phyloP scores from a whole-genome alignment of 2,888 invertebrate species.

The Cartodere bifasciata region DNA sequence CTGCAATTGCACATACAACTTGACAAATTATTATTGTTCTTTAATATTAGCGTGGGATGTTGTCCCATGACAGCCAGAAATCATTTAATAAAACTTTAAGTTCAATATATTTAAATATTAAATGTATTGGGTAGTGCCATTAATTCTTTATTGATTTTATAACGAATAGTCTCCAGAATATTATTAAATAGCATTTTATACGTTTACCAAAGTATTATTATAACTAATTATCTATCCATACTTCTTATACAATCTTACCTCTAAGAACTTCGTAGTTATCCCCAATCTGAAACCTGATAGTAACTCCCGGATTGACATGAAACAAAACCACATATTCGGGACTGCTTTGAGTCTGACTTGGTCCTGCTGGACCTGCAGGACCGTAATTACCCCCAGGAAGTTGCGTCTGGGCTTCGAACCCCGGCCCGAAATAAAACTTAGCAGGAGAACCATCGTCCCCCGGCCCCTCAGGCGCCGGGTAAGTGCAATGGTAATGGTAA shows the following conservation, averaged over 20 bases:
- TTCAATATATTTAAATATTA: too few species aligned
- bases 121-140: too few species aligned
- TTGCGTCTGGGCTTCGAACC: conserved; percentile 42
- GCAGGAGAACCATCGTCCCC: conserved; percentile 36
- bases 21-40: too few species aligned
- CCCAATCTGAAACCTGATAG: conserved; percentile 61
- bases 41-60: too few species aligned
- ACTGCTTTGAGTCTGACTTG: conserved; percentile 24
- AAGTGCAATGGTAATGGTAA: conserved; percentile 35
- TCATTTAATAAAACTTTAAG: too few species aligned
- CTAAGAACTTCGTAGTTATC: conserved; percentile 62
- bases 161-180: too few species aligned
- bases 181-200: too few species aligned
- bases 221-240: too few species aligned
- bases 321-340: conserved; percentile 55
- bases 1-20: too few species aligned
- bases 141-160: too few species aligned
- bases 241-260: conserved; percentile 42
- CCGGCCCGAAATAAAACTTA: conserved; percentile 47
- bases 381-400: conserved; percentile 18
- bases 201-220: too few species aligned
- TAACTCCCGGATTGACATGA: conserved; percentile 66
- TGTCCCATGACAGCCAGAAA: too few species aligned
- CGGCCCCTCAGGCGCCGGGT: conserved; percentile 36
- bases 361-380: conserved; percentile 22